Evolutionary conservation across 1,140 invertebrate genomes (phyloP), one percentile per base, ranked within the genome.

Genomic region (Nephila pilipes): DNA sequence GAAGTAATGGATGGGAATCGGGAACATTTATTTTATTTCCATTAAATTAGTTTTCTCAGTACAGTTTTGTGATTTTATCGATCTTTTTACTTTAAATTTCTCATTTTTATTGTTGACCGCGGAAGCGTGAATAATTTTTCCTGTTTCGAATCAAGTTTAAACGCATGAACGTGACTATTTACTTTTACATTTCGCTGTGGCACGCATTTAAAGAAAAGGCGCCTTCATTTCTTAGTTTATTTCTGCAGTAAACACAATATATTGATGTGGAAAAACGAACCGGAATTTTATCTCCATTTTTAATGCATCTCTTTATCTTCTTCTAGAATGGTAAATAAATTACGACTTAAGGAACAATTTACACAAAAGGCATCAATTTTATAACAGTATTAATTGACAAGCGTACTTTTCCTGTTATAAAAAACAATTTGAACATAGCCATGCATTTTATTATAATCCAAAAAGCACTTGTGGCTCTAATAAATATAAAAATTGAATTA

Each of bases 1-100:
- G 69, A 75, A 75, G 32, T 75, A 75, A 75, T 75, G 69, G 69
- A 75, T 75, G 69, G 32, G 29, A 75, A 75, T 75, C 63, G 32
- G 69, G 29, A 75, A 36, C 69, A 75, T 75, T 75, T 75, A 75
- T 75, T 75, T 36, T 16, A 36, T 32, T 29, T 29, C 69, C 69
- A 75, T 75, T 75, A 75, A 75, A 75, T 75, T 75, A 75, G 69
- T 75, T 75, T 75, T 75, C 69, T 36, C 32, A 4, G 69, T 20
- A 14, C 16, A 32, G 32, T 75, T 75, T 32, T 75, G 69, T 75
- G 29, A 75, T 75, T 75, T 75, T 75, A 75, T 75, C 32, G 69
- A 75, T 75, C 29, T 75, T 75, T 18, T 75, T 60, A 18, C 18
- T 75, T 36, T 75, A 32, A 32, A 32, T 75, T 36, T 20, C 16